Conservation (phyloP, 1,140 invertebrate genomes). For the Musca domestica region DNA sequence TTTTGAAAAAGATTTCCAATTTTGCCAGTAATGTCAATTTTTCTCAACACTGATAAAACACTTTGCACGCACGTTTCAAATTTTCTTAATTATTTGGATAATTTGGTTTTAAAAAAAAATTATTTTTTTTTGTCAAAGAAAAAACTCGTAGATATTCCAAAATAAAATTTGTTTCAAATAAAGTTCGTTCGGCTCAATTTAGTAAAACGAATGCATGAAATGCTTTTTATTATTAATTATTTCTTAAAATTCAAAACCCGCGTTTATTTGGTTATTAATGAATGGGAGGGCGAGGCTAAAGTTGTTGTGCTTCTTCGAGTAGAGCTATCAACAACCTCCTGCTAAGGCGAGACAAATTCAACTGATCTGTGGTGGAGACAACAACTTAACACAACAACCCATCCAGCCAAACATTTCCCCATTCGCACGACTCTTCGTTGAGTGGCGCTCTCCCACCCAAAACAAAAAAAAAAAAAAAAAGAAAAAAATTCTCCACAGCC, state of each 20-base stretch:
- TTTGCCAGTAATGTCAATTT: neutral
- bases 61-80: neutral
- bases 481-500: no score
- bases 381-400: constrained; percentile 16
- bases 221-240: neutral
- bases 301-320: constrained; percentile 8
- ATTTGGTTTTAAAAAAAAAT: neutral
- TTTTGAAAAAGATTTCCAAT: neutral
- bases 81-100: neutral
- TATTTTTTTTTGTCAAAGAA: neutral
- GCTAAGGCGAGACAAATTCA: constrained; percentile 19
- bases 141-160: neutral
- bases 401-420: neutral
- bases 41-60: constrained; percentile 2
- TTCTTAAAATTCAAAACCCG: constrained; percentile 12
- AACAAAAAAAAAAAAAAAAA: no score
- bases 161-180: no score
- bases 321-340: constrained; percentile 15
- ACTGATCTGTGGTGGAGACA: neutral
- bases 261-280: neutral
- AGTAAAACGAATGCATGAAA: no score
- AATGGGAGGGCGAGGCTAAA: neutral
- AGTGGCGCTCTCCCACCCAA: no score
- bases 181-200: neutral
- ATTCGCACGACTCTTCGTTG: no score